Evolutionary conservation across 2,888 invertebrate genomes (phyloP).

Genomic region (Drosophila mercatorum): DNA sequence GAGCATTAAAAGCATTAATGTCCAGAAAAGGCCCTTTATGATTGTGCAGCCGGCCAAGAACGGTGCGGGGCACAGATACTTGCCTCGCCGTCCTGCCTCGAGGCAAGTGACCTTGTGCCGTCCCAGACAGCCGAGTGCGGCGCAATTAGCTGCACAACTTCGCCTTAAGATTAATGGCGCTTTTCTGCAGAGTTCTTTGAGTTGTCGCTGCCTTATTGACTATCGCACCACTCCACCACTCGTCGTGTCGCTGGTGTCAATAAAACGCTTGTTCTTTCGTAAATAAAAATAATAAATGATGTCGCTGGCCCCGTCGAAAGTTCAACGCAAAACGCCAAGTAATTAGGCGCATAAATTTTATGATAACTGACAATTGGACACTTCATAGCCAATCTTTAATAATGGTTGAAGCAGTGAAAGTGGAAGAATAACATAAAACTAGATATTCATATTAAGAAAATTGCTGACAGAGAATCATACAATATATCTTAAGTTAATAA

Average conservation of each 20-base stretch:
- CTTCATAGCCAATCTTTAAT: conserved; percentile 12
- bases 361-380: conserved; percentile 60
- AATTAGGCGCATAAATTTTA: conserved; percentile 72
- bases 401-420: neutral
- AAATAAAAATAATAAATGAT: conserved; percentile 77
- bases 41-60: conserved; percentile 45
- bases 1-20: conserved; percentile 67
- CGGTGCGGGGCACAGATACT: conserved; percentile 15
- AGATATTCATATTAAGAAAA: neutral
- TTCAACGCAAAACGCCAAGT: conserved; percentile 58
- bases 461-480: too few species aligned
- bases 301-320: conserved; percentile 39
- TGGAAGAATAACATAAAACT: neutral
- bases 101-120: conserved; percentile 60
- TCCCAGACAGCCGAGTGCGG: conserved; percentile 57
- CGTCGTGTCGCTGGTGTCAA: conserved; percentile 60
- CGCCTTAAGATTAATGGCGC: conserved; percentile 70
- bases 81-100: conserved; percentile 9
- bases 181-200: conserved; percentile 57
- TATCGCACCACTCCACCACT: conserved; percentile 16
- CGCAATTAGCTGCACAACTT: conserved; percentile 78
- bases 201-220: conserved; percentile 63
- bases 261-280: conserved; percentile 65
- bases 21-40: conserved; percentile 51
- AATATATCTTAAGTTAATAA: too few species aligned